These are phyloP conservation scores for Esox masquinongy DNA, from an alignment of 2,797 vertebrate genomes.

Conservation along the genomic window DNA sequence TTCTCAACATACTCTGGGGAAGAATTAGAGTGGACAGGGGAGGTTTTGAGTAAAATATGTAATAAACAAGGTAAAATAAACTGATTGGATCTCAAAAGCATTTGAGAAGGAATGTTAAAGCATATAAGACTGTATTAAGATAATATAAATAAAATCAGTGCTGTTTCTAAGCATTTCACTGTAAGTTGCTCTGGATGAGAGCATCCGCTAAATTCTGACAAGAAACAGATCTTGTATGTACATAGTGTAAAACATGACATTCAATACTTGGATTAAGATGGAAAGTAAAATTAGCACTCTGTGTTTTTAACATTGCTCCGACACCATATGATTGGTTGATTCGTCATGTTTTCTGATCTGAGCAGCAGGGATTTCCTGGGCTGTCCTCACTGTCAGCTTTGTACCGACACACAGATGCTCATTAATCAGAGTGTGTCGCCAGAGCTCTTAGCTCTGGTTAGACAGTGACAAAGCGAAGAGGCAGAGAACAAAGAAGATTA, in stretches of 20 bases:
- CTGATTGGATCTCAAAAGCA: too few relatives aligned
- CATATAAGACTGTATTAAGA: too few relatives aligned
- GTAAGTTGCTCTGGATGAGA: too few relatives aligned
- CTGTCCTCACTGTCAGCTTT: neutral
- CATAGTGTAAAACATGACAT: neutral
- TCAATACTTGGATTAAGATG: neutral
- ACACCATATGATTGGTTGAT: neutral
- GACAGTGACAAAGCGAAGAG: slow-evolving; percentile 34
- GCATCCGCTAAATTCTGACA: too few relatives aligned
- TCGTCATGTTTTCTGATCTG: neutral
- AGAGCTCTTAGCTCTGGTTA: neutral
- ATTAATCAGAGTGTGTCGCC: neutral
- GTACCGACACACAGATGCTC: slow-evolving; percentile 12
- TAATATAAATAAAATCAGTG: too few relatives aligned
- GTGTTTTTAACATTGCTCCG: neutral
- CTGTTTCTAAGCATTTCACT: too few relatives aligned
- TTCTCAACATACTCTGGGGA: neutral
- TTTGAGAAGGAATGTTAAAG: too few relatives aligned
- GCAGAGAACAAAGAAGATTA: neutral
- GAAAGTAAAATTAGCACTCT: neutral
- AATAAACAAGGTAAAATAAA: neutral
- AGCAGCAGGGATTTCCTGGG: slow-evolving; percentile 2
- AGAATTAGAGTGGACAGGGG: neutral
- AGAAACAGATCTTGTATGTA: neutral
- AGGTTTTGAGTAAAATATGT: neutral